Base-by-base conservation (phyloP, 2,797 vertebrate genomes). In the Onychomys arenicola region DNA sequence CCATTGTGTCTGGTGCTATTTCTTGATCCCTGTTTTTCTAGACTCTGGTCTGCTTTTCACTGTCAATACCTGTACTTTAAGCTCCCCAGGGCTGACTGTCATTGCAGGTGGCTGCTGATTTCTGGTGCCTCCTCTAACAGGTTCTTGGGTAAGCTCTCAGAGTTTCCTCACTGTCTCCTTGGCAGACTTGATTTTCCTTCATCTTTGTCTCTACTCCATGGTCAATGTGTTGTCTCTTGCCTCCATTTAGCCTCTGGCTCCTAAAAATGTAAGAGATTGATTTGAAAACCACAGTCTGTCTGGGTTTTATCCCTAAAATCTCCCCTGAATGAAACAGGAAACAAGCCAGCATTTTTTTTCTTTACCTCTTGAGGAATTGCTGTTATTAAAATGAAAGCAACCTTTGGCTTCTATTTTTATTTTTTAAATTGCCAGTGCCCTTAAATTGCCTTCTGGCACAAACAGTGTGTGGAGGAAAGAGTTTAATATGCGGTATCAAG, bases 211-310 rank as follows among this genome's bases (percentile, higher is more conserved):
- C n/a, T 73, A 23, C 12, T 67, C 49, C 40, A 11, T 75, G 32
- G 71, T 49, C 11, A 37, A 19, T 59, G 3, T 78, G 37, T 63
- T 29, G 2, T 85, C 49, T 97, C 78, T 93, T 43, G 0, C 87
- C 49, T 93, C 52, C 29, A 29, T 49, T 85, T 94, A 95, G 89
- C 19, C 87, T 91, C 80, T 81, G 65, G 5, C 90, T 96, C 57
- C 84, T 91, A 59, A 90, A 78, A 89, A 13, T 65, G 91, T 89
- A 52, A 92, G 78, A 55, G 11, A 87, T 83, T 89, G 25, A 73
- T 90, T 95, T 85, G 37, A 78, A 95, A 90, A 93, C 87, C 61
- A 61, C n/a, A 95, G 32, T 14, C 63, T 93, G 29, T 90, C 91
- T 95, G 49, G 4, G n/a, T 73, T 23, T 90, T 49, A 81, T 81